Conservation (phyloP, 2,113 vertebrate genomes). For the Scomber scombrus region DNA sequence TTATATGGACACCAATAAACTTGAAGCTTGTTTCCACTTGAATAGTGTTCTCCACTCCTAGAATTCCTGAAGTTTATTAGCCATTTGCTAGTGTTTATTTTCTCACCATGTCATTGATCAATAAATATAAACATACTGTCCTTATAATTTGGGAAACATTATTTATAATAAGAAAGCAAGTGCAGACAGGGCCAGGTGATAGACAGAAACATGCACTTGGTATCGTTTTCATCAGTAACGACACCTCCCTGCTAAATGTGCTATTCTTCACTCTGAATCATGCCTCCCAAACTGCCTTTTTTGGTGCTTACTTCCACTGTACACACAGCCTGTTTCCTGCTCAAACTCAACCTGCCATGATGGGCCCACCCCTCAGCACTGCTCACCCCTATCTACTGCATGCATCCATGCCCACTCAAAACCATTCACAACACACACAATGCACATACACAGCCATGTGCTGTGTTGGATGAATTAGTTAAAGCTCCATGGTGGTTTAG, state of each 20-base stretch:
- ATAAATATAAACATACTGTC: too few relatives aligned
- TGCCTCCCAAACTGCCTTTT: constrained; percentile 33
- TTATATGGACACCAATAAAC: neutral
- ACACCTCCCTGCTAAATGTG: neutral
- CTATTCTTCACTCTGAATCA: neutral
- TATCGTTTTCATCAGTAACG: neutral
- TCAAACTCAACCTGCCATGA: constrained; percentile 36
- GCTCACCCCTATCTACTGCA: neutral
- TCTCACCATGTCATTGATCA: too few relatives aligned
- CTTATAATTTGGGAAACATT: neutral
- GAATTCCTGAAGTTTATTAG: neutral
- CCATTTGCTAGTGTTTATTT: neutral
- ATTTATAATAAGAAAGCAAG: neutral
- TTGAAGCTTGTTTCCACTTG: neutral
- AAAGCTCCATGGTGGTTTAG: constrained; percentile 17
- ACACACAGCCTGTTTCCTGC: constrained; percentile 69
- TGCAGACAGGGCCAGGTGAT: neutral
- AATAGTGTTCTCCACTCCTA: neutral
- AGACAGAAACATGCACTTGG: neutral
- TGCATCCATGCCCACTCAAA: constrained; percentile 9
- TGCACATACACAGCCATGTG: constrained; percentile 7
- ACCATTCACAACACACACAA: constrained; percentile 23
- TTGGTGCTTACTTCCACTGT: constrained; percentile 46
- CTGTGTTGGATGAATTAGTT: neutral
- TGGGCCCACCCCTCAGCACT: constrained; percentile 42